These are phyloP conservation scores for Stegophylla sp. DNA, from an alignment of 2,888 invertebrate species.

Conservation along the genomic window DNA sequence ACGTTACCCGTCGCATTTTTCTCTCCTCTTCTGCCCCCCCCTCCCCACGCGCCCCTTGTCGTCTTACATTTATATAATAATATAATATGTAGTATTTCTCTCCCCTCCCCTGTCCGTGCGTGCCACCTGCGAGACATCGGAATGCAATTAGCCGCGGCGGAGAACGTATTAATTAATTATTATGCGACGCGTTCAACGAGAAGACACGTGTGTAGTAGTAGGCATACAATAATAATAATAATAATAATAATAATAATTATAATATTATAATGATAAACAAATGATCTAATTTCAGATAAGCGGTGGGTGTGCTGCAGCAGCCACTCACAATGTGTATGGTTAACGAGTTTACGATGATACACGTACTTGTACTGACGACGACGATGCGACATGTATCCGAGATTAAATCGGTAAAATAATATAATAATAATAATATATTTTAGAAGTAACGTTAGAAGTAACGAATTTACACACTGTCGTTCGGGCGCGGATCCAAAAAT, in stretches of 20 bases:
- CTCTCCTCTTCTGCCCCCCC: not conserved
- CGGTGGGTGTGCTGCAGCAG: too few relatives aligned
- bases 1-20: conserved; percentile 30
- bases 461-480: too few relatives aligned
- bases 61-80: too few relatives aligned
- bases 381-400: too few relatives aligned
- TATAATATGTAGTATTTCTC: too few relatives aligned
- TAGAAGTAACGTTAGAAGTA: too few relatives aligned
- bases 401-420: conserved; percentile 24
- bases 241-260: too few relatives aligned
- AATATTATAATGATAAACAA: conserved; percentile 29
- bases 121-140: conserved; percentile 41
- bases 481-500: too few relatives aligned
- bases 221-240: too few relatives aligned
- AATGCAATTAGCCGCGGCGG: conserved; percentile 38
- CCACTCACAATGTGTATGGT: conserved; percentile 4
- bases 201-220: too few relatives aligned
- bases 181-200: conserved; percentile 7
- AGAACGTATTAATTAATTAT: conserved; percentile 48
- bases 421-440: too few relatives aligned
- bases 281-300: conserved; percentile 54
- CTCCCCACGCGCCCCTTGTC: not conserved
- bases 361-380: too few relatives aligned
- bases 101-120: not conserved
- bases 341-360: conserved; percentile 27